phyloP scores from a whole-genome alignment of 2,888 invertebrate species.

The Thereva nobilitata region DNA sequence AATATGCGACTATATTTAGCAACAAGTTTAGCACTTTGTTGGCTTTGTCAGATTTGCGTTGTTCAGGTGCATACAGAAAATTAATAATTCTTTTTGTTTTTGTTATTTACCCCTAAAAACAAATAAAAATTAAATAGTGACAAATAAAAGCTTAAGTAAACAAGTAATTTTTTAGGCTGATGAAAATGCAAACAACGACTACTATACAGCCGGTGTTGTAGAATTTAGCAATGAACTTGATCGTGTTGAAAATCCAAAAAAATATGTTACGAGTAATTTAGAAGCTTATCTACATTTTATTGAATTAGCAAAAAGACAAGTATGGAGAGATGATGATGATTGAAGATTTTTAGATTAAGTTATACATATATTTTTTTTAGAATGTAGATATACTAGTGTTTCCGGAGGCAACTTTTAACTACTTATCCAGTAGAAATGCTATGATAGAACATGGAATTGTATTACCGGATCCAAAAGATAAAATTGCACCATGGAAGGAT shows the following conservation, averaged over 20 bases:
- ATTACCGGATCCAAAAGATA: slow-evolving; percentile 44
- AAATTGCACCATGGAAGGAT: slow-evolving; percentile 47
- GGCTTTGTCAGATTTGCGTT: too few species aligned
- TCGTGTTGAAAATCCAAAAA: not conserved
- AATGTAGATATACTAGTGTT: slow-evolving; percentile 76
- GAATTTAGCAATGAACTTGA: slow-evolving; percentile 21
- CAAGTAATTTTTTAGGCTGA: slow-evolving; percentile 13
- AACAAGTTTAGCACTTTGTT: too few species aligned
- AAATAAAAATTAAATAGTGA: too few species aligned
- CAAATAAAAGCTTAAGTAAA: too few species aligned
- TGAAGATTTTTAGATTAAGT: not conserved
- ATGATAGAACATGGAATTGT: slow-evolving; percentile 25
- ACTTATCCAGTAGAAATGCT: not conserved
- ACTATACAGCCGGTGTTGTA: slow-evolving; percentile 59
- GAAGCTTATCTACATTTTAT: slow-evolving; percentile 34
- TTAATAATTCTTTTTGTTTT: too few species aligned
- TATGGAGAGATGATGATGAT: not conserved
- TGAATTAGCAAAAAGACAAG: slow-evolving; percentile 36
- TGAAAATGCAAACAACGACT: slow-evolving; percentile 47
- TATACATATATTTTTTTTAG: slow-evolving; percentile 7
- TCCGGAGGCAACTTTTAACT: slow-evolving; percentile 67
- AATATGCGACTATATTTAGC: too few species aligned
- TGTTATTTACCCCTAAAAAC: too few species aligned
- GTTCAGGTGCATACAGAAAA: too few species aligned
- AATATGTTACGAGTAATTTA: slow-evolving; percentile 25